Base-by-base conservation (phyloP, 64 coral and sea anemone genomes). In the Montipora foliosa region DNA sequence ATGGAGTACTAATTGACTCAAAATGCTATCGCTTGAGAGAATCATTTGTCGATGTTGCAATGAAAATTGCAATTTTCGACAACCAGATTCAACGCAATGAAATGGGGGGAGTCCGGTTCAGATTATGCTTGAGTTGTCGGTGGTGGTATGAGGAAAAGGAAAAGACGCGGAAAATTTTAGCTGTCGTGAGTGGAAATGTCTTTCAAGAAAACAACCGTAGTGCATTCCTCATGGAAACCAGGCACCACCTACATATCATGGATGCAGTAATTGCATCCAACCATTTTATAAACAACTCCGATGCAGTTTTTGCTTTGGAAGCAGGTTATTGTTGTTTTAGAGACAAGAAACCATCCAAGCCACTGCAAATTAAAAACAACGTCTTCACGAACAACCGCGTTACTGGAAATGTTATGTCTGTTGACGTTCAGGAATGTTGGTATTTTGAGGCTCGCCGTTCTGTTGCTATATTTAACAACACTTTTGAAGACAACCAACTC, bases 251-350 rank as follows among this genome's bases (percentile, higher is more conserved):
- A 13, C 49, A 37, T 37, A 37, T 37, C 29, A 37, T 90, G 14
- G 37, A 93, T 0, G 87, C 87, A 55, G 88, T 73, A 3, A 73
- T 96, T 5, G 47, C 44, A 11, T 81, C 83, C 9, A 96, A 96
- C 74, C 77, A 15, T 9, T 96, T 96, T 44, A 44, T 47, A 72
- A 96, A 93, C 57, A 96, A 81, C 74, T 58, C 80, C 37, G 90
- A 47, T 50, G 16, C 66, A 60, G 86, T 86, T 2, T 29, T 96
- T 7, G 83, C 87, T 4, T 68, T 96, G 73, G 5, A 45, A 53
- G 72, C 84, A 72, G 47, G 81, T 15, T 79, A 44, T 17, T 10
- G 75, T 3, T 96, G 90, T 55, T 51, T n/a, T n/a, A 19, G 78
- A 37, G 76, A n/a, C 48, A 11, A 16, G 13, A 60, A 82, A n/a